Evolutionary conservation across 2,113 vertebrate species (phyloP), one percentile per base, ranked within the genome.

Genomic region (Catharus fuscescens): DNA sequence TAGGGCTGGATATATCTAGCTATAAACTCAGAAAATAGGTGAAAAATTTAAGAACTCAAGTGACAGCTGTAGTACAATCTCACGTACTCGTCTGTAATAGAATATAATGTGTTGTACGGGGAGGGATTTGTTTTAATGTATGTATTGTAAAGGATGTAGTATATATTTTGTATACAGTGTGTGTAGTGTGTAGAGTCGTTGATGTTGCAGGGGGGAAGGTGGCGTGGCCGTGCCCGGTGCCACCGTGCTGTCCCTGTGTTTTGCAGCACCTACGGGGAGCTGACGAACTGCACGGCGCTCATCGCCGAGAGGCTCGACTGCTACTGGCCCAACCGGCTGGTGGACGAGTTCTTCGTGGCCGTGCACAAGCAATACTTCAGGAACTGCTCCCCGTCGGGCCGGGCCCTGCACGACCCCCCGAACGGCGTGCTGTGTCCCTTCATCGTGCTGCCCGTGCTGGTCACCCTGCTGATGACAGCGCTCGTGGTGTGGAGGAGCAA

Each of bases 401-500:
- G 99, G 31, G 97, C 98, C 0, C 97, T 98, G 64, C 97, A 78
- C 4, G 99, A 99, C 95, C 99, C 99, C 0, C 99, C 99, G 14
- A 98, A 98, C 79, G 91, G 96, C 54, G 53, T 99, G 91, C 98
- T 99, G 84, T 99, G 98, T 47, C 98, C 99, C 47, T 99, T 99
- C 97, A 98, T 99, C 20, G 88, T 97, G 16, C 96, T 99, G 66
- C 99, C 99, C 38, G 67, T 99, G 79, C 91, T 99, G 19, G 96
- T 99, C 95, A 99, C 99, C 4, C 97, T 99, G 71, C 98, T 99
- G 21, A 98, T 99, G 98, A 99, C 99, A 0, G 98, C 96, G 1
- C 97, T 99, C 91, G 99, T 99, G 86, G 99, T 99, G 87, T 99
- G 99, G 99, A 97, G 98, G 93, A 99, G 99, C 98, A 99, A 99